These are phyloP conservation scores for Florisuga fusca DNA, from an alignment of 2,797 vertebrate species.

Conservation along the genomic window DNA sequence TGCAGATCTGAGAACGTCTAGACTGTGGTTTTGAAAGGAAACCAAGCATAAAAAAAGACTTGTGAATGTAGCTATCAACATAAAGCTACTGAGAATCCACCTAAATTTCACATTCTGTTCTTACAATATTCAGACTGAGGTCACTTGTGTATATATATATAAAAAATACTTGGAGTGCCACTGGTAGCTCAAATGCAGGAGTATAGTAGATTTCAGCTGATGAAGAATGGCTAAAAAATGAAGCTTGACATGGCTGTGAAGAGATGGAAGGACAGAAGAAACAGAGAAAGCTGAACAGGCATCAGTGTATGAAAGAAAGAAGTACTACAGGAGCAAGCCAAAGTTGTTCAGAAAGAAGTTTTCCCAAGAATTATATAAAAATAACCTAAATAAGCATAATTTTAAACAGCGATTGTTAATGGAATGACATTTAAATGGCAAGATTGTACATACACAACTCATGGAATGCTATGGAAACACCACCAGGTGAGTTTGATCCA, in stretches of 20 bases:
- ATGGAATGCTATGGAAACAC: background rate
- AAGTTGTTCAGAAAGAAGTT: background rate
- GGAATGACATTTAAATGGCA: background rate
- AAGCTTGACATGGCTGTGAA: background rate
- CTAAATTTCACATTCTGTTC: background rate
- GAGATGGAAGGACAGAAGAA: background rate
- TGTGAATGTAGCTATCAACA: background rate
- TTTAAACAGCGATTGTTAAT: background rate
- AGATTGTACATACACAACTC: background rate
- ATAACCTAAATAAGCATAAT: background rate
- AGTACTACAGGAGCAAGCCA: background rate
- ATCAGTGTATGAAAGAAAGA: background rate
- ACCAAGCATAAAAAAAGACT: background rate
- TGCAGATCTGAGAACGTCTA: constrained; percentile 34
- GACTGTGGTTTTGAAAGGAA: constrained; percentile 54
- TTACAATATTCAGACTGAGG: background rate
- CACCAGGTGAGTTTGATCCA: background rate
- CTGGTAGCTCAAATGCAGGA: background rate
- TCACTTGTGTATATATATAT: background rate
- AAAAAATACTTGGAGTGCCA: background rate
- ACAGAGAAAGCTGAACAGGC: background rate
- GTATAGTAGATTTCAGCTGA: background rate
- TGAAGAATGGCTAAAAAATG: background rate
- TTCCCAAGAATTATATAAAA: background rate
- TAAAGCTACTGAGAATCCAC: background rate